A percentile compares a stretch with the other conserved stretches of the same genome.
Conservation (phyloP, 2,113 vertebrate species). For the Aptenodytes forsteri region DNA sequence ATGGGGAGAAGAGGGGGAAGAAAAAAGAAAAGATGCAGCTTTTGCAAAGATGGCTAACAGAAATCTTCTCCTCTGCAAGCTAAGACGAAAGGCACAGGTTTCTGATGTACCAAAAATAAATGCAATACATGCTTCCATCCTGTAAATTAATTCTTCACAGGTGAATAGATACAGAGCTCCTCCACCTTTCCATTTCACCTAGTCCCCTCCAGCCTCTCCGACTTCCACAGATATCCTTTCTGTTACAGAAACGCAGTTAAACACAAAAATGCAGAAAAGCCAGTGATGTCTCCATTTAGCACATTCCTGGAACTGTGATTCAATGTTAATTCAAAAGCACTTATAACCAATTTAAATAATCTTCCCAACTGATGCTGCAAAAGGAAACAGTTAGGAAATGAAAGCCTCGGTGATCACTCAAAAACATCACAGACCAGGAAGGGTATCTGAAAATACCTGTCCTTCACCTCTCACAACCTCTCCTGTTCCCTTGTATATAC, state of each 20-base stretch:
- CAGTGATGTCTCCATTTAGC: background rate
- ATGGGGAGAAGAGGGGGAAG: background rate
- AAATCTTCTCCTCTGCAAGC: background rate
- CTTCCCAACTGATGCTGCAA: background rate
- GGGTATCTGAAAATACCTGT: background rate
- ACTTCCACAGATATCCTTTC: background rate
- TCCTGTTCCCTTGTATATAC: background rate
- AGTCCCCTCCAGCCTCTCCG: background rate
- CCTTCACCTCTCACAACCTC: background rate
- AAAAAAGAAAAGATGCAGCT: background rate
- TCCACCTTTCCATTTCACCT: background rate
- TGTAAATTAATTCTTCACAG: background rate
- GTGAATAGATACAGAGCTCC: background rate
- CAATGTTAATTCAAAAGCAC: background rate
- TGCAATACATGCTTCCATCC: background rate
- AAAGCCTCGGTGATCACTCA: background rate
- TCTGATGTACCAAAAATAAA: background rate
- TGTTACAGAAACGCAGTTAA: background rate
- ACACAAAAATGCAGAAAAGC: background rate
- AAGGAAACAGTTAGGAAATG: background rate
- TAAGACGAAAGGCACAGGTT: background rate
- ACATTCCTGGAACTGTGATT: background rate
- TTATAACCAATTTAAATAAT: background rate
- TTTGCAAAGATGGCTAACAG: constrained; percentile 23
- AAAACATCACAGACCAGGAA: background rate